Percentiles rank a stretch among this genome's conserved stretches.
phyloP scores from a whole-genome alignment of 1,140 invertebrate species.

The Solen grandis region DNA sequence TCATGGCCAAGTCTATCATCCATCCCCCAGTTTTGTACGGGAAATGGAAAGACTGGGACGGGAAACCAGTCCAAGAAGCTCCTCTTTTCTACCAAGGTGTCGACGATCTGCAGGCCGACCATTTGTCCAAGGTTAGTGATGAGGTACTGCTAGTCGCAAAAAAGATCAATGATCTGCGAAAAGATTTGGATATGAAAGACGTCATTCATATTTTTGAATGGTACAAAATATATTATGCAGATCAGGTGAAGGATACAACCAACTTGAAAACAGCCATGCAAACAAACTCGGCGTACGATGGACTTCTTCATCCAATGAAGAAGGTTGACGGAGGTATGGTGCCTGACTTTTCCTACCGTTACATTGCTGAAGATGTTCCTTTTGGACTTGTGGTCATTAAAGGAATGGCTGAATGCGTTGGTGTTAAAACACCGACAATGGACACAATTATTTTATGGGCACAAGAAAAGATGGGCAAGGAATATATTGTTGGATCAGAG shows the following conservation, averaged over 20 bases:
- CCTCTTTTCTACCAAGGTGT: constrained; percentile 74
- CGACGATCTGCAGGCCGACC: constrained; percentile 56
- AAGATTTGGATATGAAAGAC: constrained; percentile 58
- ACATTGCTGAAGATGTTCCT: constrained; percentile 69
- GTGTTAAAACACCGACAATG: constrained; percentile 63
- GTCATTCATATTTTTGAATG: constrained; percentile 69
- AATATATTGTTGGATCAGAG: constrained; percentile 64
- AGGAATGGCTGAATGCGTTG: constrained; percentile 66
- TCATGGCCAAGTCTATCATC: constrained; percentile 66
- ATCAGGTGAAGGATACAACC: constrained; percentile 61
- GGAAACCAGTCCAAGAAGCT: constrained; percentile 44
- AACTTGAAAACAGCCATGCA: constrained; percentile 56
- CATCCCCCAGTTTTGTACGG: constrained; percentile 69
- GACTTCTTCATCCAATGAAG: constrained; percentile 68
- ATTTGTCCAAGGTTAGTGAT: constrained; percentile 61
- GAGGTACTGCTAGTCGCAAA: constrained; percentile 62
- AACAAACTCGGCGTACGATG: constrained; percentile 70
- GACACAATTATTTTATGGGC: constrained; percentile 69
- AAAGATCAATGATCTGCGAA: constrained; percentile 48
- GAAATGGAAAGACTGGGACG: too few species aligned
- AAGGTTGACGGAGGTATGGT: constrained; percentile 58
- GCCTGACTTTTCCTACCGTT: constrained; percentile 69
- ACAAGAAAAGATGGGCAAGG: constrained; percentile 67
- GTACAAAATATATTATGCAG: constrained; percentile 60
- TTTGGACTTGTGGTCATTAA: constrained; percentile 70